A percentile compares a stretch with the other conserved stretches of the same genome.
phyloP scores from a whole-genome alignment of 2,888 invertebrate species.

The Allygus modestus region DNA sequence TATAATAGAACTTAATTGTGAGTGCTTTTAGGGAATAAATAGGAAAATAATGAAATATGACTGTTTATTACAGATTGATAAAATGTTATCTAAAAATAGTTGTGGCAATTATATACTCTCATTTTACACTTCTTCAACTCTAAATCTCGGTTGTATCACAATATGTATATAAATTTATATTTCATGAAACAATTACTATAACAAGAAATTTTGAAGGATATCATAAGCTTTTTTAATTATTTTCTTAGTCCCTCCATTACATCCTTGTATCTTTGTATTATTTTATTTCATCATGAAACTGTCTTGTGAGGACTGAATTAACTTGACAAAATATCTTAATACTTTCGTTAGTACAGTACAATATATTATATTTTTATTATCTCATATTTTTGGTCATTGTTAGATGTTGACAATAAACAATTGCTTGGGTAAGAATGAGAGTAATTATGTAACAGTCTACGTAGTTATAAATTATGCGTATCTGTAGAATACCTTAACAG shows the following conservation, averaged over 20 bases:
- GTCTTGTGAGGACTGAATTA: no score
- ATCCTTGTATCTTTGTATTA: no score
- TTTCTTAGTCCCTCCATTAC: no score
- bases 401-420: neutral
- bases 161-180: neutral
- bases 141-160: neutral
- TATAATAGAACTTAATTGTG: no score
- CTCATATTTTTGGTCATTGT: no score
- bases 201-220: neutral
- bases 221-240: neutral
- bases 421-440: no score
- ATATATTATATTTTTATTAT: no score
- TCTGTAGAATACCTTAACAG: neutral
- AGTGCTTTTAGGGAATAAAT: neutral
- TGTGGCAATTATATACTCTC: neutral
- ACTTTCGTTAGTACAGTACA: no score
- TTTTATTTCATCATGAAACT: no score
- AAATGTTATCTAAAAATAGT: constrained; percentile 42
- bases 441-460: neutral
- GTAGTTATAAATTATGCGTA: constrained; percentile 24
- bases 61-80: constrained; percentile 46
- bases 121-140: neutral
- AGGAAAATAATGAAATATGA: neutral
- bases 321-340: no score
- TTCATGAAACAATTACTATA: neutral